Conservation (phyloP, 2,888 invertebrate genomes). For the Tetragnatha montana region DNA sequence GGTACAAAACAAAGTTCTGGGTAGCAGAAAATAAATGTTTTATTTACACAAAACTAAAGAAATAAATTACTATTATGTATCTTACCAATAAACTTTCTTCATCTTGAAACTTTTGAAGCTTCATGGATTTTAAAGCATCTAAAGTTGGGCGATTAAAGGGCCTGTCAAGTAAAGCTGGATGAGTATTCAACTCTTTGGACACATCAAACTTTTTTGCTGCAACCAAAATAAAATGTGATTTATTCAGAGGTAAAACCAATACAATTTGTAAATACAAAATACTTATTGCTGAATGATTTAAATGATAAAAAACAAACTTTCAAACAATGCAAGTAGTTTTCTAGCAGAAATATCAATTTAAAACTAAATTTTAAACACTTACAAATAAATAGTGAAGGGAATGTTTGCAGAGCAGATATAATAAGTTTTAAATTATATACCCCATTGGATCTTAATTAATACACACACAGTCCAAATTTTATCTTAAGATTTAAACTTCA, state of each 20-base stretch:
- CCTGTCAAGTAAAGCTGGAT: slow-evolving; percentile 83
- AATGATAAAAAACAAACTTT: not conserved
- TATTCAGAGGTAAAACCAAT: not conserved
- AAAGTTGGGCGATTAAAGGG: slow-evolving; percentile 84
- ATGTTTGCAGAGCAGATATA: too few relatives aligned
- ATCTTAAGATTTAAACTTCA: too few relatives aligned
- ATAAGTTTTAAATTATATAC: too few relatives aligned
- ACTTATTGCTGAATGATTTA: not conserved
- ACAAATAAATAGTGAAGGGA: not conserved
- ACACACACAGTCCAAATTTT: too few relatives aligned
- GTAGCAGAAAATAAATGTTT: too few relatives aligned
- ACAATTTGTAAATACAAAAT: not conserved
- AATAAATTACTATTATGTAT: slow-evolving; percentile 71
- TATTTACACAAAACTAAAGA: too few relatives aligned
- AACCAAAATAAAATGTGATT: not conserved
- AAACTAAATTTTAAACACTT: not conserved
- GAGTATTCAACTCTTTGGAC: slow-evolving; percentile 84
- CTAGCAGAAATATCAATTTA: not conserved
- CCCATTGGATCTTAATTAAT: too few relatives aligned
- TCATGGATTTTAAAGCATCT: slow-evolving; percentile 75
- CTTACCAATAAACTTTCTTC: slow-evolving; percentile 75
- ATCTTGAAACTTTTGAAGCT: slow-evolving; percentile 40
- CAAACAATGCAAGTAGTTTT: not conserved
- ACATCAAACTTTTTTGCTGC: slow-evolving; percentile 81
- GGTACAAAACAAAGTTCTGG: too few relatives aligned